Base-by-base conservation (phyloP, 2,797 vertebrate species). In the Cichlasoma orientale region DNA sequence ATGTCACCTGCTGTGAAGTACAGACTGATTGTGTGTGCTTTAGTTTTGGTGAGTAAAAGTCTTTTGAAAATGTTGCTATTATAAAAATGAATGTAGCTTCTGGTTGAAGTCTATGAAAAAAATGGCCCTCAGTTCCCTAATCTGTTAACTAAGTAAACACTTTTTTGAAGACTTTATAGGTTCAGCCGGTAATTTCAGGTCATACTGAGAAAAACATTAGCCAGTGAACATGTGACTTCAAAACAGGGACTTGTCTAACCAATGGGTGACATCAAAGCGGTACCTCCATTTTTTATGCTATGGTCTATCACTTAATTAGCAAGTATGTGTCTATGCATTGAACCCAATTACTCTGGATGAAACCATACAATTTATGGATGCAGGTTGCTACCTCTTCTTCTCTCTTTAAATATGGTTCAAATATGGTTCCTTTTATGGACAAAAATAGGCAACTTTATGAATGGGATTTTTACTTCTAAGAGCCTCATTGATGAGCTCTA, bases 161-260 rank as follows among this genome's bases (percentile, higher is more conserved):
- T 41, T 61, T 23, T 23, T n/a, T 38, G 38, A 0, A 1, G 1
- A 61, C 36, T 10, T 61, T 1, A 23, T 0, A 41, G 33, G n/a
- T n/a, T 61, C 14, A 36, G 36, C 9, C 9, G 3, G 27, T 27
- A 27, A 4, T 27, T 27, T 27, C 27, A 27, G 27, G 27, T 27
- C 27, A 27, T 27, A 27, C 27, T 27, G 27, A 27, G n/a, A 7
- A 41, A 61, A 61, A 23, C 4, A 0, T 14, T 61, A 38, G 58
- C 38, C n/a, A 16, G 38, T 16, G 36, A 63, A 63, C 38, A 25
- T 44, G 0, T 44, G 59, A 21, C 59, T 63, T 63, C 21, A 44
- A 44, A 63, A 44, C 38, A 3, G 59, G 38, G 59, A 44, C 8
- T 63, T 44, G 21, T 18, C 41, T 44, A 63, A 23, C 25, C 0